These are phyloP conservation scores for Erebia ligea DNA, from an alignment of 2,888 invertebrate genomes.

Conservation along the genomic window DNA sequence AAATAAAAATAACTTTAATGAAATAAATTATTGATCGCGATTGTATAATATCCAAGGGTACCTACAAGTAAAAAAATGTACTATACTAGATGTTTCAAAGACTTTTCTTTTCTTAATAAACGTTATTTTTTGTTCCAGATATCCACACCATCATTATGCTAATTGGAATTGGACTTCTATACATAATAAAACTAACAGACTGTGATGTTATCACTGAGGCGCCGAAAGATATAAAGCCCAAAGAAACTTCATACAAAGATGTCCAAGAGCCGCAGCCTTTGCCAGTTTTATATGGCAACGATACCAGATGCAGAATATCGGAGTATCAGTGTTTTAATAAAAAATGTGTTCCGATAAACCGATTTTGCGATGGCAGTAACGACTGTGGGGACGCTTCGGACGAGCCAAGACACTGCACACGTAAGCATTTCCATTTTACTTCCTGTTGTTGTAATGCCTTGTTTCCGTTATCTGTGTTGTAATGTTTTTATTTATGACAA, in stretches of 20 bases:
- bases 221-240: conserved; percentile 54
- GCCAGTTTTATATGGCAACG: conserved; percentile 73
- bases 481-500: neutral
- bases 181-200: conserved; percentile 59
- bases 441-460: too few species aligned
- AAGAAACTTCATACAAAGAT: conserved; percentile 57
- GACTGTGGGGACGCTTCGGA: conserved; percentile 92
- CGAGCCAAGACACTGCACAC: conserved; percentile 91
- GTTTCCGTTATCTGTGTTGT: too few species aligned
- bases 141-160: conserved; percentile 55
- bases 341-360: conserved; percentile 86
- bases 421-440: conserved; percentile 79
- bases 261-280: conserved; percentile 70
- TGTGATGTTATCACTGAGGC: conserved; percentile 63
- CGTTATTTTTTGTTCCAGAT: conserved; percentile 64
- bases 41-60: too few species aligned
- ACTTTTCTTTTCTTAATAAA: too few species aligned
- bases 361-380: conserved; percentile 90
- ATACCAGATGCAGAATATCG: conserved; percentile 84
- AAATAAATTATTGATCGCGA: too few species aligned
- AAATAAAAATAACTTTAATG: neutral
- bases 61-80: too few species aligned
- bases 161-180: conserved; percentile 51
- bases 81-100: neutral
- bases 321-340: conserved; percentile 87